These are phyloP conservation scores for Pundamilia nyererei DNA, from an alignment of 2,113 vertebrate species.

Conservation along the genomic window DNA sequence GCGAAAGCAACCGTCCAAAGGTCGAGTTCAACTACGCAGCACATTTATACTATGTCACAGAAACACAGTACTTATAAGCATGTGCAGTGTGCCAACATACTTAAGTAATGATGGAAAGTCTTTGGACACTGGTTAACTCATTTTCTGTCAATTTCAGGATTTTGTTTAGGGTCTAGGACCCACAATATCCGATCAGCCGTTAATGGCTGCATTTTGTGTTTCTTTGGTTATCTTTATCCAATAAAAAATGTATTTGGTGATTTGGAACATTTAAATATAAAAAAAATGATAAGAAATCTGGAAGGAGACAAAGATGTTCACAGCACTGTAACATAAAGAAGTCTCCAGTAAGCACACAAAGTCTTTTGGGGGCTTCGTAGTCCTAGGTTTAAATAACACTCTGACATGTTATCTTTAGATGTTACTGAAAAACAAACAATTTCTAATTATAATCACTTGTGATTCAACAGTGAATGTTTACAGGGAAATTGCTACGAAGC, in stretches of 20 bases:
- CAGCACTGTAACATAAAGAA: neutral
- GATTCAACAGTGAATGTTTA: neutral
- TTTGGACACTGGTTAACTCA: neutral
- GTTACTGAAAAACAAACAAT: neutral
- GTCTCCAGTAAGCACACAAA: neutral
- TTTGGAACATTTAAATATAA: neutral
- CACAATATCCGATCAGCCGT: rapidly evolving
- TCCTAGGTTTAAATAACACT: neutral
- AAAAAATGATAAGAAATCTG: neutral
- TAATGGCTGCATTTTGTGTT: neutral
- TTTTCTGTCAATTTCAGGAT: neutral
- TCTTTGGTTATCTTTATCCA: neutral
- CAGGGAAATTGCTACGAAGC: neutral
- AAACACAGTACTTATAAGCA: neutral
- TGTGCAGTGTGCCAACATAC: neutral
- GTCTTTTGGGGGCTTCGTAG: neutral
- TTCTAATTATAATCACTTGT: neutral
- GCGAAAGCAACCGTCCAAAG: neutral
- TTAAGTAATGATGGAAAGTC: neutral
- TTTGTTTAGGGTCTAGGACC: neutral
- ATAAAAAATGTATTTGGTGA: neutral
- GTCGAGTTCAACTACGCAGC: neutral
- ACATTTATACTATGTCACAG: neutral
- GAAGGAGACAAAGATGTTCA: neutral
- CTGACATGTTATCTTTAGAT: neutral